A percentile compares a stretch with the other conserved stretches of the same genome.
Evolutionary conservation across 2,797 vertebrate genomes (phyloP).

Genomic region (Hyperoplus immaculatus): DNA sequence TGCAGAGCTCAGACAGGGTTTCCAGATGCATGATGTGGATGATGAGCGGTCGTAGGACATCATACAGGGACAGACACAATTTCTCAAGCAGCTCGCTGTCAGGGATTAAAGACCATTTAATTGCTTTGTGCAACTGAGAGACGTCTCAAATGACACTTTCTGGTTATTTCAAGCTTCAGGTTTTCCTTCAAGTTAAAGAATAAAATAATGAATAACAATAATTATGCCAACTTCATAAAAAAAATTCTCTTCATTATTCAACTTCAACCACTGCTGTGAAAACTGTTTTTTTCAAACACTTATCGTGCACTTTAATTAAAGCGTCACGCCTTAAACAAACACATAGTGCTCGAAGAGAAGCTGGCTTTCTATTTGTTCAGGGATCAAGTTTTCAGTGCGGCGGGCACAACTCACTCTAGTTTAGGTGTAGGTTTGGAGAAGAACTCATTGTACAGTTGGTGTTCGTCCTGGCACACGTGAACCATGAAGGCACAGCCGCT

Average conservation of each 20-base stretch:
- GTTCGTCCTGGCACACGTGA: conserved; percentile 98
- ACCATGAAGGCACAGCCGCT: conserved; percentile 99
- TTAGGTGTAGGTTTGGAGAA: conserved; percentile 94
- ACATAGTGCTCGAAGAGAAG: not conserved
- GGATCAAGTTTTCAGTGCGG: not conserved
- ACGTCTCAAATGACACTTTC: conserved; percentile 26
- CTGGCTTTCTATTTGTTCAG: not conserved
- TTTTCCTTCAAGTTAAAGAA: conserved; percentile 19
- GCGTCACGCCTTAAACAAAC: conserved; percentile 39
- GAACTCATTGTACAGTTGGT: conserved; percentile 97
- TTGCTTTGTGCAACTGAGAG: conserved; percentile 25
- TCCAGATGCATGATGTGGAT: conserved; percentile 98
- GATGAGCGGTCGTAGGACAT: conserved; percentile 96
- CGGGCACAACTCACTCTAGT: conserved; percentile 91
- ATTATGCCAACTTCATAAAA: conserved; percentile 3
- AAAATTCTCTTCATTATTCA: not conserved
- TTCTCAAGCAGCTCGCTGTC: conserved; percentile 94
- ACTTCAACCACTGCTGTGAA: too few species aligned
- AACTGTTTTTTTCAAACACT: not conserved
- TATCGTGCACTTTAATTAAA: conserved; percentile 13
- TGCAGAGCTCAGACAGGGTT: conserved; percentile 97
- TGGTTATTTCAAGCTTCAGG: conserved; percentile 15
- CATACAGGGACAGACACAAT: conserved; percentile 94
- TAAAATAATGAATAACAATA: conserved; percentile 31
- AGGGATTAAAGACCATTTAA: conserved; percentile 49